Conservation (phyloP, 2,888 invertebrate genomes). For the Formica aserva region DNA sequence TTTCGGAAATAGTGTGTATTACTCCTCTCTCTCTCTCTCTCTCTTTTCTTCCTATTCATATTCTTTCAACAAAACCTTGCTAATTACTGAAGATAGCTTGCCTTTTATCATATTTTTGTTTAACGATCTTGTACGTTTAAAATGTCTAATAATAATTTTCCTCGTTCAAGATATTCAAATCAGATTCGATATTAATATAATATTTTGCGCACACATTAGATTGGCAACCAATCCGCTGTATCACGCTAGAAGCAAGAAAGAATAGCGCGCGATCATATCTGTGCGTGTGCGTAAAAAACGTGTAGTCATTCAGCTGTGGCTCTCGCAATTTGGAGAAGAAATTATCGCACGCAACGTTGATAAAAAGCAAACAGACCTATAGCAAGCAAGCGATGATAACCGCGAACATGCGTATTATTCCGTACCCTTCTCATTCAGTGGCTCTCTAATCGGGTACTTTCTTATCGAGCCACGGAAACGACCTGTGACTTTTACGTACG, state of each 20-base stretch:
- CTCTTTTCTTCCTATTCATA: neutral
- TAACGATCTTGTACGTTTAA: neutral
- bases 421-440: conserved; percentile 63
- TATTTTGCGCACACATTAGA: neutral
- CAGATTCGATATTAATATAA: conserved; percentile 29
- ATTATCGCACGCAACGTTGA: conserved; percentile 75
- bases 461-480: conserved; percentile 42
- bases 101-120: neutral
- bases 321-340: conserved; percentile 71
- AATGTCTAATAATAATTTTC: neutral
- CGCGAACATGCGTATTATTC: conserved; percentile 60
- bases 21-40: neutral
- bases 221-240: conserved; percentile 35
- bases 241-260: conserved; percentile 19
- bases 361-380: conserved; percentile 74
- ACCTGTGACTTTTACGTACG: conserved; percentile 43
- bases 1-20: neutral
- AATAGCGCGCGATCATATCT: conserved; percentile 13
- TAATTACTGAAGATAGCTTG: neutral
- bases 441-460: conserved; percentile 42
- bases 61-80: neutral
- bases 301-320: conserved; percentile 36
- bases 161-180: conserved; percentile 5
- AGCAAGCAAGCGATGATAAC: conserved; percentile 70
- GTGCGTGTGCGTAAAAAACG: conserved; percentile 6